Evolutionary conservation across 2,797 vertebrate genomes (phyloP).

Genomic region (Rhinichthys osculus): DNA sequence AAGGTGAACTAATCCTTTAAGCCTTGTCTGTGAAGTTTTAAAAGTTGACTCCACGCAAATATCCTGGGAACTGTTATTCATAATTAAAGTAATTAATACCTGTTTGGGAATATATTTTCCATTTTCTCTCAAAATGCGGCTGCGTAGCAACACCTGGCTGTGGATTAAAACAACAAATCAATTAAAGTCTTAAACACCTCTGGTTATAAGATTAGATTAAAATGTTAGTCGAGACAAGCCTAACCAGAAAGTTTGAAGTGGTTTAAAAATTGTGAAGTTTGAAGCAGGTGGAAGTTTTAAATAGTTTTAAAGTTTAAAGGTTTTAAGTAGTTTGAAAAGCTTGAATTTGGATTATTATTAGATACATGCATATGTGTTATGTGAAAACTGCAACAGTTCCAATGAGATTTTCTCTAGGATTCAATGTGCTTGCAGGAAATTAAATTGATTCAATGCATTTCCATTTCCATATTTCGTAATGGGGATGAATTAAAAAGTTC

Average conservation of each 20-base stretch:
- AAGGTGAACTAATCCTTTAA: too few relatives aligned
- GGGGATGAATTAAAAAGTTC: neutral
- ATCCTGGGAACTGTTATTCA: neutral
- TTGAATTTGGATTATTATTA: too few relatives aligned
- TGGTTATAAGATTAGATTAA: neutral
- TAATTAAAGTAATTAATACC: conserved; percentile 50
- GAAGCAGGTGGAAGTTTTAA: too few relatives aligned
- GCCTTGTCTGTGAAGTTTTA: too few relatives aligned
- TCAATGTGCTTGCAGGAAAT: neutral
- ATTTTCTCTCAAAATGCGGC: conserved; percentile 76
- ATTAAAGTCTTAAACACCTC: neutral
- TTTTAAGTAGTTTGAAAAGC: too few relatives aligned
- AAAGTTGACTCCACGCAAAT: neutral
- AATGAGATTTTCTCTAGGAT: neutral
- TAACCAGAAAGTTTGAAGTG: too few relatives aligned
- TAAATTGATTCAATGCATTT: neutral
- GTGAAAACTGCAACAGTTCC: neutral
- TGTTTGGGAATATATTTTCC: conserved; percentile 74
- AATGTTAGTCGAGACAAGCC: neutral
- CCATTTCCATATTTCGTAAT: neutral
- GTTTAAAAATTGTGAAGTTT: too few relatives aligned
- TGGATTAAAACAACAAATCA: conserved; percentile 24
- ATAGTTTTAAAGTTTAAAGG: too few relatives aligned
- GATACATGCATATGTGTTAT: too few relatives aligned
- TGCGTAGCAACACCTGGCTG: conserved; percentile 76